Evolutionary conservation across 2,888 invertebrate genomes (phyloP).

Genomic region (Eremobia ochroleuca): DNA sequence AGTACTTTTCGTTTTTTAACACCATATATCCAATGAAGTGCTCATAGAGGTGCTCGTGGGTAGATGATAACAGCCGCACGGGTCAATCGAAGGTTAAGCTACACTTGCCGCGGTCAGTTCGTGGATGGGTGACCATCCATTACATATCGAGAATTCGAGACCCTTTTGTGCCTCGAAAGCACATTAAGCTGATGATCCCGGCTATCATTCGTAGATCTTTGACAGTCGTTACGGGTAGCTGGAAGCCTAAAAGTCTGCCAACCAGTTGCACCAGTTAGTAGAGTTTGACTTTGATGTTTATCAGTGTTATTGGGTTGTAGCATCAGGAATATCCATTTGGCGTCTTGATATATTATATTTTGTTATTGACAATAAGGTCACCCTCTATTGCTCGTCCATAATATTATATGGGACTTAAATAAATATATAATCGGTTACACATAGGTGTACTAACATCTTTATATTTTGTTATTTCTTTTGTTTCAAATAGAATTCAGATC

Average conservation of each 20-base stretch:
- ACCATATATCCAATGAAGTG: background rate
- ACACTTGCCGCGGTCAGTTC: too few relatives aligned
- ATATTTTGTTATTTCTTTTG: background rate
- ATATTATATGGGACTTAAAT: background rate
- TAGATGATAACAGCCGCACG: too few relatives aligned
- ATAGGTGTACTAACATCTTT: background rate
- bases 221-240: too few relatives aligned
- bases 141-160: too few relatives aligned
- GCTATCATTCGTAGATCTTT: too few relatives aligned
- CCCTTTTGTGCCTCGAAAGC: too few relatives aligned
- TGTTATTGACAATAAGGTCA: background rate
- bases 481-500: background rate
- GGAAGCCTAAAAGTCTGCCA: too few relatives aligned
- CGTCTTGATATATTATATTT: background rate
- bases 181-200: too few relatives aligned
- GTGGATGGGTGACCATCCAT: background rate
- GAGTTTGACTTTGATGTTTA: background rate
- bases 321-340: background rate
- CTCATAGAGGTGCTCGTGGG: too few relatives aligned
- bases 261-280: too few relatives aligned
- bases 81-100: too few relatives aligned
- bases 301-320: background rate
- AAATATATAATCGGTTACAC: background rate
- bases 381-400: too few relatives aligned
- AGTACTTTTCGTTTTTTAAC: background rate